A percentile compares a stretch with the other conserved stretches of the same genome.
phyloP scores from a whole-genome alignment of 2,888 invertebrate species.

The Exocentrus adspersus region DNA sequence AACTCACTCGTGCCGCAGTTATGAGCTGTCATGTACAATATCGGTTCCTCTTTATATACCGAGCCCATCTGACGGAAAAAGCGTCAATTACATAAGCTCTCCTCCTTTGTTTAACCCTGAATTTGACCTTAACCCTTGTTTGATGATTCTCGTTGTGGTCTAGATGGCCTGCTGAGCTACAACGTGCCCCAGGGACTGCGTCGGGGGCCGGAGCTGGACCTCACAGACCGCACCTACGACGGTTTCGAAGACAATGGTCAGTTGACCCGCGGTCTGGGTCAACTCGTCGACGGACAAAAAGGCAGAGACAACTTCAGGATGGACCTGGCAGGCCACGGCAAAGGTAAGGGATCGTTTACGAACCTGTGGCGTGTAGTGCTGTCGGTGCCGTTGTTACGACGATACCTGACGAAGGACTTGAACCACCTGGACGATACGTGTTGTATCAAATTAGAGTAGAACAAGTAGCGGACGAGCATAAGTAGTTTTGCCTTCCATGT shows the following conservation, averaged over 20 bases:
- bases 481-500: too few relatives aligned
- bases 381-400: too few relatives aligned
- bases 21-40: neutral
- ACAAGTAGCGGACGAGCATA: too few relatives aligned
- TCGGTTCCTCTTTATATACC: neutral
- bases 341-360: too few relatives aligned
- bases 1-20: neutral
- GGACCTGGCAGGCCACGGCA: constrained; percentile 73
- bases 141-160: constrained; percentile 39
- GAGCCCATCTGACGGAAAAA: too few relatives aligned
- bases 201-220: constrained; percentile 77
- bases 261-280: constrained; percentile 79
- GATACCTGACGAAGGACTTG: too few relatives aligned
- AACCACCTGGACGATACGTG: too few relatives aligned
- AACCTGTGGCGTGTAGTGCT: too few relatives aligned
- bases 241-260: constrained; percentile 73
- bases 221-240: constrained; percentile 83
- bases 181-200: constrained; percentile 79
- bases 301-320: constrained; percentile 79
- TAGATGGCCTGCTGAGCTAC: constrained; percentile 84
- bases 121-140: too few relatives aligned
- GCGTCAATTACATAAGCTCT: too few relatives aligned
- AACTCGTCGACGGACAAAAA: constrained; percentile 79
- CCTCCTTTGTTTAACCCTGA: too few relatives aligned
- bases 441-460: too few relatives aligned